Percentiles rank a stretch among this genome's conserved stretches.
Conservation (phyloP, 2,113 vertebrate species). For the Platycercus adscitus region DNA sequence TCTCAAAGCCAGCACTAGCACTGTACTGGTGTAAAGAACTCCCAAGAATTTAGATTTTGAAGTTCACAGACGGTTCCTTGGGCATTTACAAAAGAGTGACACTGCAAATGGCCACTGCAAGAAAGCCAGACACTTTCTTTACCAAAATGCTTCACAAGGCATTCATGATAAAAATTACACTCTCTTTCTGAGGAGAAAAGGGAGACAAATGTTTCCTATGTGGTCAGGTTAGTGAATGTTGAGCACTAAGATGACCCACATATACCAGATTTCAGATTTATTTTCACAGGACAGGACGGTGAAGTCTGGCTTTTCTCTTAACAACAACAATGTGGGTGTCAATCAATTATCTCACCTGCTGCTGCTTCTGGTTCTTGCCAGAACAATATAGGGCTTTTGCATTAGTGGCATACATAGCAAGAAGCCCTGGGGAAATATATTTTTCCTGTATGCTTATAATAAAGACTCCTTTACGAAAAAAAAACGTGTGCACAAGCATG, state of each 20-base stretch:
- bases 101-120: not conserved
- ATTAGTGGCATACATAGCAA: not conserved
- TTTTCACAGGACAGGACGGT: slow-evolving; percentile 35
- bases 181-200: slow-evolving; percentile 17
- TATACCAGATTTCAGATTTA: slow-evolving; percentile 10
- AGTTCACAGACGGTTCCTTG: not conserved
- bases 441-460: not conserved
- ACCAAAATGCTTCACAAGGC: slow-evolving; percentile 20
- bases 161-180: not conserved
- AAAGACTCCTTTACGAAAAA: not conserved
- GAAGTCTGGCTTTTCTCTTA: slow-evolving; percentile 39
- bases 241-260: slow-evolving; percentile 10
- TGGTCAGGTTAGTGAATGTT: not conserved
- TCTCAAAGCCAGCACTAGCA: not conserved
- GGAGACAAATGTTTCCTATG: slow-evolving; percentile 36
- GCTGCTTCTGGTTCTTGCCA: slow-evolving; percentile 1
- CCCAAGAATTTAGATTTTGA: not conserved
- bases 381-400: not conserved
- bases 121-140: not conserved
- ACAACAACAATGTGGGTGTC: not conserved
- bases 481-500: not conserved
- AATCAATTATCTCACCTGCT: slow-evolving; percentile 40
- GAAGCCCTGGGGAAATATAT: not conserved
- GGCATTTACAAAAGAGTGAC: not conserved
- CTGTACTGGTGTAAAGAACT: not conserved